phyloP scores from a whole-genome alignment of 2,113 vertebrate genomes.

The Bombycilla garrulus region DNA sequence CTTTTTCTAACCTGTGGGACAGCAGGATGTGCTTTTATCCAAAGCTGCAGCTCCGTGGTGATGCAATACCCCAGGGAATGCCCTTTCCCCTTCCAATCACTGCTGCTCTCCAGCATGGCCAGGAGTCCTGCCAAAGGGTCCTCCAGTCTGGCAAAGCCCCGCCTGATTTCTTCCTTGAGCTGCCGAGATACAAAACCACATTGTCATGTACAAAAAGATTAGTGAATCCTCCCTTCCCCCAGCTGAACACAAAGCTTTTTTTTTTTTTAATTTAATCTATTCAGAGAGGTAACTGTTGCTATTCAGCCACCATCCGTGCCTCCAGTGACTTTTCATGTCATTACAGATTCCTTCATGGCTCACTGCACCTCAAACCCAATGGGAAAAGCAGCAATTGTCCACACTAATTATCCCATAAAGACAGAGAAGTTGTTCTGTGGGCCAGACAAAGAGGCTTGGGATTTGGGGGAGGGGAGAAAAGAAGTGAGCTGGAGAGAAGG shows the following conservation, averaged over 20 bases:
- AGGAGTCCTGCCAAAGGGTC: slow-evolving; percentile 53
- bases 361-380: slow-evolving; percentile 53
- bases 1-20: slow-evolving; percentile 58
- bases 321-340: slow-evolving; percentile 64
- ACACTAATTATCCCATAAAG: slow-evolving; percentile 66
- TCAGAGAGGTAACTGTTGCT: slow-evolving; percentile 72
- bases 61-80: slow-evolving; percentile 46
- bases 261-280: slow-evolving; percentile 63
- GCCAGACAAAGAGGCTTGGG: slow-evolving; percentile 45
- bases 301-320: slow-evolving; percentile 59
- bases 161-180: slow-evolving; percentile 63
- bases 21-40: slow-evolving; percentile 52
- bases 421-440: slow-evolving; percentile 52
- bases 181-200: slow-evolving; percentile 57
- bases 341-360: slow-evolving; percentile 69
- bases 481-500: slow-evolving; percentile 5
- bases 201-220: slow-evolving; percentile 40
- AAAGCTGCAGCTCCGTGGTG: slow-evolving; percentile 20
- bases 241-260: slow-evolving; percentile 19
- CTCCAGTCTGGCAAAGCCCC: slow-evolving; percentile 41
- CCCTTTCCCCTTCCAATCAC: not conserved
- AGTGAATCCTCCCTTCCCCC: slow-evolving; percentile 37
- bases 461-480: slow-evolving; percentile 35
- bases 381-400: slow-evolving; percentile 64
- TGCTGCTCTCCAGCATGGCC: slow-evolving; percentile 51